These are phyloP conservation scores for Numenius phaeopus DNA, from an alignment of 2,797 vertebrate species.

Conservation along the genomic window DNA sequence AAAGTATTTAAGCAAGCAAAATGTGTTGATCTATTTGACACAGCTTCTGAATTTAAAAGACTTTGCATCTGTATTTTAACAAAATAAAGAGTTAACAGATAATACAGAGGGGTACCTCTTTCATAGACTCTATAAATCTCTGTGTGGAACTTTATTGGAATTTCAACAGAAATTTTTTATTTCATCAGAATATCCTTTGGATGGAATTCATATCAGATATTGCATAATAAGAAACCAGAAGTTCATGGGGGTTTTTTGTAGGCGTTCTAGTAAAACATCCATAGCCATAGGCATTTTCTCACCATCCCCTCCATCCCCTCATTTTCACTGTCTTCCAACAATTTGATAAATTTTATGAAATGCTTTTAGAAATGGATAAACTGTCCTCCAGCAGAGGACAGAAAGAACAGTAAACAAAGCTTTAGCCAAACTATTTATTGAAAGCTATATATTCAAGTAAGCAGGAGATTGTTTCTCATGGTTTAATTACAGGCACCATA, in stretches of 20 bases:
- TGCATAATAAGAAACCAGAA: background rate
- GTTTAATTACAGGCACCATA: background rate
- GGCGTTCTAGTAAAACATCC: background rate
- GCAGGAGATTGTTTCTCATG: background rate
- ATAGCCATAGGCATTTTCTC: background rate
- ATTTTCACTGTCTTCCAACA: background rate
- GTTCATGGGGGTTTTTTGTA: background rate
- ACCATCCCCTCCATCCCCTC: fast-evolving
- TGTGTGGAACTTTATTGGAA: background rate
- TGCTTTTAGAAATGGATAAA: background rate
- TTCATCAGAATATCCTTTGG: background rate
- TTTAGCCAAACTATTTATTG: background rate
- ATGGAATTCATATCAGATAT: background rate
- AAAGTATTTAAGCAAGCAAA: background rate
- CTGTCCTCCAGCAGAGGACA: background rate
- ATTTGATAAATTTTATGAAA: background rate
- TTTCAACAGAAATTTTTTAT: background rate
- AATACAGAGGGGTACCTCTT: background rate
- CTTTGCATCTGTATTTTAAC: background rate
- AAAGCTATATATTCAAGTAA: background rate
- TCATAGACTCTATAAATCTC: background rate
- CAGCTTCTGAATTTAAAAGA: background rate
- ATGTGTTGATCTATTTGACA: background rate
- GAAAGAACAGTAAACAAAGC: background rate
- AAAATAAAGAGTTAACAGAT: background rate